Evolutionary conservation across 2,888 invertebrate genomes (phyloP), one percentile per base, ranked within the genome.

Genomic region (Nemapogon koenigi): DNA sequence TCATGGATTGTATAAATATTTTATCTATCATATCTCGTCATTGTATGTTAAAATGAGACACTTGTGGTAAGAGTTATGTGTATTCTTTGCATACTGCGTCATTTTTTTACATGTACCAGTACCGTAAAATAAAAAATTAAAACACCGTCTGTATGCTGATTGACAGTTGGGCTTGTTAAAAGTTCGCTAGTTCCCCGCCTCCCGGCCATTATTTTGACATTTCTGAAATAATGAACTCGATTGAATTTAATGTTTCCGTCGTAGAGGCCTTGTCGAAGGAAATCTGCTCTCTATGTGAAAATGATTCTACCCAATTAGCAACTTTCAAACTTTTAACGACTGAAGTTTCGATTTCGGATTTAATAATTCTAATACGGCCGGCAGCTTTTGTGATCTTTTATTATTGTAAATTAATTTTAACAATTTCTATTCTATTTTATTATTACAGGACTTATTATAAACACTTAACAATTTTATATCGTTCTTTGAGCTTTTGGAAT

Each of bases 141-240:
- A 50, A 46, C 41, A 41, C 35, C 28, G 35, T 38, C 38, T 18
- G 33, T 33, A 35, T 44, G 42, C 37, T 57, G 57, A 61, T 54
- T 61, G 62, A 60, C 62, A 59, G 51, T 16, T 16, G 26, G 37
- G 55, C 61, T 62, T 56, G 62, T 64, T 64, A 62, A 52, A 56
- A 53, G 46, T 55, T 52, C 35, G 41, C 46, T 53, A 52, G 59
- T 53, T 49, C 50, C 46, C 43, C 45, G n/a, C n/a, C n/a, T 22
- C 25, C 35, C 35, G 39, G 40, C 41, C 43, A 46, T 50, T 52
- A 49, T 49, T 50, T 52, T 46, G 37, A 31, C 43, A 33, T 38
- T 38, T 29, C 30, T 19, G 13, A 35, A 18, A 35, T 35, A 35
- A 35, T 27, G 35, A 35, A 35, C 25, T 27, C 17, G 25, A 15